Base-by-base conservation (phyloP, 2,113 vertebrate genomes). In the Ptilonorhynchus violaceus region DNA sequence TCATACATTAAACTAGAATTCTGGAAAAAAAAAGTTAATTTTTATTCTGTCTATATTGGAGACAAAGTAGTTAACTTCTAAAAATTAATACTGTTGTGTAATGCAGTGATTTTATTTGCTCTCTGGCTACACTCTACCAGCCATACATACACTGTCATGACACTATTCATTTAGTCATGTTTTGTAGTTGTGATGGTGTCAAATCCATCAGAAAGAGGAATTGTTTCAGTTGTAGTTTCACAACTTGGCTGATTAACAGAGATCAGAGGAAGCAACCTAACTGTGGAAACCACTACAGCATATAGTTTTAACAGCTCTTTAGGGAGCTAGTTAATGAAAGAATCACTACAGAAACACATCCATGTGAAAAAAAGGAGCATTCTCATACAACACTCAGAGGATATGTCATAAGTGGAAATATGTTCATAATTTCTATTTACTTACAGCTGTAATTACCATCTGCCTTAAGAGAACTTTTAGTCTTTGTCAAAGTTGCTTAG, bases 291-390 rank as follows among this genome's bases (percentile, higher is more conserved):
- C 91, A 94, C 91, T 96, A 91, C 89, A 96, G 95, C 93, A 92
- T 96, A 92, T 95, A 97, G 96, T 93, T 96, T 92, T 96, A 98
- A 98, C 96, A 97, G 97, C 97, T 96, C 98, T 98, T 98, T 80
- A 86, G 97, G 97, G 98, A 98, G 91, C 73, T 97, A 92, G 96
- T 97, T 98, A 98, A 98, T 98, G 97, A 98, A 97, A 96, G 96
- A 97, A 97, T 97, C 94, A 88, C 97, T 96, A 92, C 86, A 96
- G 96, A 98, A 97, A 97, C 93, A 97, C 82, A 95, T 91, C 76
- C 79, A 63, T 91, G 84, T 88, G 79, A 95, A 94, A 93, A 89
- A 93, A 93, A 94, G 89, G 75, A 97, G 69, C 88, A 86, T 97
- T 94, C 96, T 95, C 60, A 52, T 94, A 81, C 94, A 97, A 95